phyloP scores from a whole-genome alignment of 2,797 vertebrate genomes.

The Acropternis orthonyx region DNA sequence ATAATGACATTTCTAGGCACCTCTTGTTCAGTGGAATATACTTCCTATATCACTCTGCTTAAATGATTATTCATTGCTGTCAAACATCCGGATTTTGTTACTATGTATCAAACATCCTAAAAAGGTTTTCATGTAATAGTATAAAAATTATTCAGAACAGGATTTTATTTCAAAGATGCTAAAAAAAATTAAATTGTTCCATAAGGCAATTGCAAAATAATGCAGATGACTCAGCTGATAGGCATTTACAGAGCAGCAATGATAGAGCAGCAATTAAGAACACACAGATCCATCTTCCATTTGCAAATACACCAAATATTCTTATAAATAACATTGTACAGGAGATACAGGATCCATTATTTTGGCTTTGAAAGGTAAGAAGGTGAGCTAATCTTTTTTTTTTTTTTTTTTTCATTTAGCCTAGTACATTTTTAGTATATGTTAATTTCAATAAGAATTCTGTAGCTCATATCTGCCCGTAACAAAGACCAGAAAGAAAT shows the following conservation, averaged over 20 bases:
- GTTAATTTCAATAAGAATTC: not conserved
- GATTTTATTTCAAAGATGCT: not conserved
- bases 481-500: not conserved
- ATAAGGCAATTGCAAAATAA: not conserved
- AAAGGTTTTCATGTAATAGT: not conserved
- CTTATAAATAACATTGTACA: not conserved
- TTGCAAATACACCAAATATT: not conserved
- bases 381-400: not conserved
- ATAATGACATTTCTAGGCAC: not conserved
- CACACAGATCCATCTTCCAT: not conserved
- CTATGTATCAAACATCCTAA: not conserved
- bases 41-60: not conserved
- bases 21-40: not conserved
- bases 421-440: not conserved
- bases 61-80: not conserved
- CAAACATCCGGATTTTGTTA: not conserved
- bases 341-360: not conserved
- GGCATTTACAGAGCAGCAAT: not conserved
- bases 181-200: not conserved
- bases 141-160: not conserved
- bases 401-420: not conserved
- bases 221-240: slow-evolving; percentile 1
- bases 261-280: not conserved
- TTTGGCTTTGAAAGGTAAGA: not conserved
- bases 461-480: not conserved